Conservation (phyloP, 2,113 vertebrate genomes). For the Dissostichus mawsoni region DNA sequence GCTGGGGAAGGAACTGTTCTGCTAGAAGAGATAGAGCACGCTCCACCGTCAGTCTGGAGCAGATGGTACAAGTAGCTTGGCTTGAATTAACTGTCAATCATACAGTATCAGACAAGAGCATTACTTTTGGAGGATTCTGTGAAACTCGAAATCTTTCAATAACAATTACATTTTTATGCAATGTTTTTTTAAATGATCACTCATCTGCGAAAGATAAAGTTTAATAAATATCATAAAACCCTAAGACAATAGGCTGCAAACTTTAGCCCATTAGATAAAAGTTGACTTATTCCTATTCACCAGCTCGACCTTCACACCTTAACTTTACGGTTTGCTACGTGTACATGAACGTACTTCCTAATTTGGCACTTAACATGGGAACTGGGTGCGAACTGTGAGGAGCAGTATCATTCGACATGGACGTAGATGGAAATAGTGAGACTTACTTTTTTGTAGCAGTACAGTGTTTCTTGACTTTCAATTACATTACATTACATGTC, state of each 20-base stretch:
- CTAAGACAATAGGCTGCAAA: not conserved
- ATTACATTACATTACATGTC: too few relatives aligned
- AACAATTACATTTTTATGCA: too few relatives aligned
- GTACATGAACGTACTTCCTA: not conserved
- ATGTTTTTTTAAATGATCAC: too few relatives aligned
- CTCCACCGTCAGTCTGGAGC: not conserved
- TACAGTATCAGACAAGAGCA: not conserved
- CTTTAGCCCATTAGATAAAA: not conserved
- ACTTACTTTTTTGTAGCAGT: too few relatives aligned
- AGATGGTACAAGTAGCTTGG: not conserved
- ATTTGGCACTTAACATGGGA: not conserved
- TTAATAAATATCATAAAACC: too few relatives aligned
- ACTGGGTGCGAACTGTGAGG: too few relatives aligned
- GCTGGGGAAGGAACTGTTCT: not conserved
- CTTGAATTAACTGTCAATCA: not conserved
- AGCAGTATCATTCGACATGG: too few relatives aligned
- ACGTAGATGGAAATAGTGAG: too few relatives aligned
- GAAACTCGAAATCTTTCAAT: not conserved
- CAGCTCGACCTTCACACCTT: not conserved
- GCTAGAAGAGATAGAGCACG: not conserved
- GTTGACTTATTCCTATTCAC: not conserved
- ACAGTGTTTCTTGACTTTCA: too few relatives aligned
- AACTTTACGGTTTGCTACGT: not conserved
- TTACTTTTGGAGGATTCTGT: not conserved
- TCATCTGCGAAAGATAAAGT: too few relatives aligned